Base-by-base conservation (phyloP, 2,113 vertebrate genomes). In the Rhodinocichla rosea region DNA sequence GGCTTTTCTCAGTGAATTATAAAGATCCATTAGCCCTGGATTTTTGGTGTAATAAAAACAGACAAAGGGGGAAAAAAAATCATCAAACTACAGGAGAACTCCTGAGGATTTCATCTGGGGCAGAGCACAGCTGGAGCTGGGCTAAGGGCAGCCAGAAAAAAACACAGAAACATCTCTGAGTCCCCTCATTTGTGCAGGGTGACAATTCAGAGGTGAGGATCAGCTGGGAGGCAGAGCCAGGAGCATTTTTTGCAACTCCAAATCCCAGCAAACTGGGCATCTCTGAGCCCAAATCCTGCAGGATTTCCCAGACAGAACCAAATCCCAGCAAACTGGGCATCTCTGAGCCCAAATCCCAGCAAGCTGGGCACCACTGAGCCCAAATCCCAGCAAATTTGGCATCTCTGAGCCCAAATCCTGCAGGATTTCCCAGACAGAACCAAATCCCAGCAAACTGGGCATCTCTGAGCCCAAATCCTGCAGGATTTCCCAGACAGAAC, bases 151-250 rank as follows among this genome's bases (percentile, higher is more conserved):
- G 16, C 27, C 71, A 75, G 59, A 50, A 50, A 24, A 50, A 47
- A 53, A 50, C 50, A 56, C 2, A 88, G 56, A 57, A 74, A 45
- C 0, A 0, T 45, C 37, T 39, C 52, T 7, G 9, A 56, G 76
- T 15, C 45, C 18, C 7, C 1, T 27, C 40, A 15, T 7, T 35
- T 32, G 40, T 6, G 32, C 53, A 5, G 0, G 5, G n/a, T 12
- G 55, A 86, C 40, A 68, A 15, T 3, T 2, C 19, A 39, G 70
- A 52, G 91, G n/a, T 32, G 78, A n/a, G 7, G 55, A 30, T 21
- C 37, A 52, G 65, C 21, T 24, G 52, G 26, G 4, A 44, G 39
- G 0, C 28, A 47, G 62, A 63, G 77, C 52, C 2, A 1, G 73
- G 20, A 74, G 64, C 9, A 12, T 15, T n/a, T 15, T n/a, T 2